Evolutionary conservation across 2,113 vertebrate genomes (phyloP), one percentile per base, ranked within the genome.

Genomic region (Tetrao urogallus): DNA sequence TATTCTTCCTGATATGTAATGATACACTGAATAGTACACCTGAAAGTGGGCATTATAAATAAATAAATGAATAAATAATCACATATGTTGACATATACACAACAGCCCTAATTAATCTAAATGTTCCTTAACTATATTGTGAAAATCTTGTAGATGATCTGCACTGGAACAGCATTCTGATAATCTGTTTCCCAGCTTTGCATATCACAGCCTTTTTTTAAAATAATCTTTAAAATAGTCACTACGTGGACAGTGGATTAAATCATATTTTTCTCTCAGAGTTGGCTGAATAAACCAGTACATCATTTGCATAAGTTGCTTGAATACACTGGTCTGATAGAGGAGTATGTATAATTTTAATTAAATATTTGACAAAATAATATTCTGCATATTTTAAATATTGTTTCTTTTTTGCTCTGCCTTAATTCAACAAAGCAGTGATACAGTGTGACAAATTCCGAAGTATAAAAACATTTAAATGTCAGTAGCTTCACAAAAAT

Each of bases 401-500:
- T 34, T 50, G 50, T 71, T 78, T 18, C 57, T 74, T 67, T 80
- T 30, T 17, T 88, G 24, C 2, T 66, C 42, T 86, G 24, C 60
- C 57, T 82, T 66, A 10, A 75, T 71, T 65, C 20, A 61, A 47
- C 28, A 90, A 82, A 90, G 13, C 28, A 64, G 6, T 63, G 21
- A 76, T 63, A 20, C 27, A 63, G 52, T 58, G 76, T 9, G 8
- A 67, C 3, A 34, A 88, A 81, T 66, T 74, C 21, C 32, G 58
- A 21, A 58, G 61, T 78, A 7, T 77, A 80, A 34, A 42, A 90
- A 28, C 47, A 61, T 72, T 32, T 83, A 74, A 86, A 90, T 86
- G 22, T 72, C 86, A 90, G 42, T 78, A 72, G 32, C 70, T 81
- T 96, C 77, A 72, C 13, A 88, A 81, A 92, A 86, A 50, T 16